These are phyloP conservation scores for Lepidurus couesii DNA, from an alignment of 1,140 invertebrate species.

Conservation along the genomic window DNA sequence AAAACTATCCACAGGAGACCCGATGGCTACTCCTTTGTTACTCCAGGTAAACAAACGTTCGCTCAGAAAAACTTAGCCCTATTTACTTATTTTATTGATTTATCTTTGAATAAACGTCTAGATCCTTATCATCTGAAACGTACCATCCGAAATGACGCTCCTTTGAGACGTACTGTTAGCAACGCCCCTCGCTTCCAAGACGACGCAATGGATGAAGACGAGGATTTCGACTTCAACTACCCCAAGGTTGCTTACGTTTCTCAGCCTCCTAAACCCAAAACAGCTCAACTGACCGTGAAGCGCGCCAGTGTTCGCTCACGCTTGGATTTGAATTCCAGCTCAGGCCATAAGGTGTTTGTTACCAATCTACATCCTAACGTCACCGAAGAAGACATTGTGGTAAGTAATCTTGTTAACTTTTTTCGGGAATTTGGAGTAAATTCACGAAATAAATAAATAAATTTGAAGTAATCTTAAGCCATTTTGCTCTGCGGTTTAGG, in stretches of 20 bases:
- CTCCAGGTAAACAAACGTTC: slow-evolving; percentile 29
- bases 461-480: neutral
- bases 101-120: neutral
- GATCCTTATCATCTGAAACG: neutral
- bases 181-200: neutral
- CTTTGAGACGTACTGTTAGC: neutral
- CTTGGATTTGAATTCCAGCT: slow-evolving; percentile 39
- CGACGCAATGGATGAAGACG: neutral
- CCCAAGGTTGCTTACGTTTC: neutral
- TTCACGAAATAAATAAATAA: neutral
- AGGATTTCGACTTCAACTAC: slow-evolving; percentile 27
- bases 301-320: slow-evolving; percentile 37
- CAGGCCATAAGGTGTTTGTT: slow-evolving; percentile 52
- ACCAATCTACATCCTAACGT: slow-evolving; percentile 80
- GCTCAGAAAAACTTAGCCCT: slow-evolving; percentile 14
- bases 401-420: slow-evolving; percentile 44
- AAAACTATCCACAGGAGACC: neutral
- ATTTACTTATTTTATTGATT: neutral
- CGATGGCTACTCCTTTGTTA: neutral
- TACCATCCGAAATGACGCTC: neutral
- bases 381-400: slow-evolving; percentile 80
- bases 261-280: slow-evolving; percentile 23
- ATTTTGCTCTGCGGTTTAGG: slow-evolving; percentile 48
- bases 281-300: neutral
- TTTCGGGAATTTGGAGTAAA: slow-evolving; percentile 25